Percentiles rank a stretch among this genome's conserved stretches.
Conservation (phyloP, 2,888 invertebrate genomes). For the Pardosa pseudoannulata region DNA sequence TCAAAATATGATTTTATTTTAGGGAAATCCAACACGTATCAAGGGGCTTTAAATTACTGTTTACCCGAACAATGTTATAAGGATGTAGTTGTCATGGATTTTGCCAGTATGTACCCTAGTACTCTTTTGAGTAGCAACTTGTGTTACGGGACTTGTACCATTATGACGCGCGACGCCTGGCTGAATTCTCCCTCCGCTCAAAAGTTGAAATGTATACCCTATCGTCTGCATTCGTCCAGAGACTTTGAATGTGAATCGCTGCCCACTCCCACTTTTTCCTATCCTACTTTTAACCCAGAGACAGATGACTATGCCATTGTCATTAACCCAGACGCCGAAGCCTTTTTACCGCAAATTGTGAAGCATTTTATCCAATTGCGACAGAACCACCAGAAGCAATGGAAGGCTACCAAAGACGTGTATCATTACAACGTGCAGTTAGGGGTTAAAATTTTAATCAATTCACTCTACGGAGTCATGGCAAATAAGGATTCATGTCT, state of each 20-base stretch:
- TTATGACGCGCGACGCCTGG: too few relatives aligned
- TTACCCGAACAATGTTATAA: too few relatives aligned
- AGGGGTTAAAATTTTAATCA: neutral
- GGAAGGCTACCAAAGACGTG: neutral
- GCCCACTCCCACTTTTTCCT: neutral
- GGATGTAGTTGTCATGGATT: too few relatives aligned
- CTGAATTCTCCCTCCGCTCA: neutral
- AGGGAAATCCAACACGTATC: too few relatives aligned
- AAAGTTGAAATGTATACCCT: neutral
- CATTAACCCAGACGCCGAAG: neutral
- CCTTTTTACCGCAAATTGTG: neutral
- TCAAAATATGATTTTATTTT: too few relatives aligned
- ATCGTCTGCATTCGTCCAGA: neutral
- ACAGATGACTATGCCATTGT: neutral
- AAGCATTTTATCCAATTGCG: neutral
- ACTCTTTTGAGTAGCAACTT: too few relatives aligned
- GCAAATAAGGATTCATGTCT: neutral
- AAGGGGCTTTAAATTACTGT: too few relatives aligned
- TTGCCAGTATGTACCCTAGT: too few relatives aligned
- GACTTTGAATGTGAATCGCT: neutral
- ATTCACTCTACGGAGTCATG: neutral
- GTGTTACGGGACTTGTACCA: too few relatives aligned
- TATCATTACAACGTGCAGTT: constrained; percentile 6
- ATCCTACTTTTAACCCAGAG: neutral
- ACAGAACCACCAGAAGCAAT: neutral